Evolutionary conservation across 1,140 invertebrate species (phyloP).

Genomic region (Aphelenchoides avenae): DNA sequence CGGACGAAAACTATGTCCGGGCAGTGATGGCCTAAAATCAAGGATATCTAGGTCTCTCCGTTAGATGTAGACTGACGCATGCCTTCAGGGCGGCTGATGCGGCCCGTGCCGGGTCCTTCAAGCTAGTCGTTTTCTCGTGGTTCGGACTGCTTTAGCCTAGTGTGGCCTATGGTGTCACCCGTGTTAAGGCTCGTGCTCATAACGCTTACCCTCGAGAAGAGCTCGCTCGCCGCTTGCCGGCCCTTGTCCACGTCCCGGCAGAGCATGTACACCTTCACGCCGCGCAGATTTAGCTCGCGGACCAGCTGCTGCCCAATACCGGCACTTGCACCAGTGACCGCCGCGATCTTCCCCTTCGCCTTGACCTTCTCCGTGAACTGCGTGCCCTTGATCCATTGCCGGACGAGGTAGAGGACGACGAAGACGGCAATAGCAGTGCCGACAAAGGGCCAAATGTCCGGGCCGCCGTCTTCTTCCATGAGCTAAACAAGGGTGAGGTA

Average conservation of each 20-base stretch:
- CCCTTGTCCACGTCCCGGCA: constrained; percentile 37
- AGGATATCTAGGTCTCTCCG: too few species aligned
- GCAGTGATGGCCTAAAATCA: too few species aligned
- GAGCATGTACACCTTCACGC: constrained; percentile 38
- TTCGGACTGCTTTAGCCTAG: too few species aligned
- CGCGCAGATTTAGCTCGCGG: constrained; percentile 42
- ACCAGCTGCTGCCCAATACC: constrained; percentile 37
- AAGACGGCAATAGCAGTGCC: constrained; percentile 16
- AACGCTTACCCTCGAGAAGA: constrained; percentile 23
- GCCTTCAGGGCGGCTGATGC: too few species aligned
- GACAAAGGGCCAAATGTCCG: constrained; percentile 16
- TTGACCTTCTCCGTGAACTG: constrained; percentile 42
- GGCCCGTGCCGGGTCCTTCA: too few species aligned
- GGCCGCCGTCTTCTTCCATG: constrained; percentile 35
- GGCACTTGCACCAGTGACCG: constrained; percentile 39
- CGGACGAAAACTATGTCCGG: too few species aligned
- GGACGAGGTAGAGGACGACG: constrained; percentile 24
- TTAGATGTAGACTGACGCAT: too few species aligned
- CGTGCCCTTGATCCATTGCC: constrained; percentile 28
- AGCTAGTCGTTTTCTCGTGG: too few species aligned
- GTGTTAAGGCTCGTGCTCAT: too few species aligned
- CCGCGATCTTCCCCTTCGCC: constrained; percentile 32
- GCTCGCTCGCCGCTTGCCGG: constrained; percentile 19
- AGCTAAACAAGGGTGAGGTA: too few species aligned
- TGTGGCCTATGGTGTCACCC: too few species aligned